These are phyloP conservation scores for Drosophila equinoxialis DNA, from an alignment of 1,140 invertebrate genomes.

Conservation along the genomic window DNA sequence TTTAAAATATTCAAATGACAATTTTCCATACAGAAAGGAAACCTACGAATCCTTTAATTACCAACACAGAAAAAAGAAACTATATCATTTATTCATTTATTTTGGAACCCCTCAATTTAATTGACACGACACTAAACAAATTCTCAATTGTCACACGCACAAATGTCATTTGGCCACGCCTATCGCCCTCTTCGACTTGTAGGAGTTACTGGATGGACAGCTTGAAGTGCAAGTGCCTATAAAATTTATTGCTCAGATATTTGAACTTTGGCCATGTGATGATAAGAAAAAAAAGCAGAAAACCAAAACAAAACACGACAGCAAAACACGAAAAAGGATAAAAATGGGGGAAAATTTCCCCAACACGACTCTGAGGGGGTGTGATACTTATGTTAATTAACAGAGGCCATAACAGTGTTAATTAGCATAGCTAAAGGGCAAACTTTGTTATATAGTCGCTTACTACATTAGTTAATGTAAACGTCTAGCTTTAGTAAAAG, in stretches of 20 bases:
- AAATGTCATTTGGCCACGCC: slow-evolving; percentile 68
- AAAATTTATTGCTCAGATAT: slow-evolving; percentile 12
- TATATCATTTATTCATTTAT: slow-evolving; percentile 73
- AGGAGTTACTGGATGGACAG: background rate
- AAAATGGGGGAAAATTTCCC: background rate
- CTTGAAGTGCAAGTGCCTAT: slow-evolving; percentile 10
- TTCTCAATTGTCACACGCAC: slow-evolving; percentile 64
- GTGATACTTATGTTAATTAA: background rate
- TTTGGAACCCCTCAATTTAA: slow-evolving; percentile 53
- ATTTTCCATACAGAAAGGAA: slow-evolving; percentile 37
- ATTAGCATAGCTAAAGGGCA: background rate
- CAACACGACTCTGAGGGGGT: background rate
- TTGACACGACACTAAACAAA: slow-evolving; percentile 49
- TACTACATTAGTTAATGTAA: slow-evolving; percentile 1
- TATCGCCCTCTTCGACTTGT: background rate
- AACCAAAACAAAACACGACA: slow-evolving; percentile 2
- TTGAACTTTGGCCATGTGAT: slow-evolving; percentile 15
- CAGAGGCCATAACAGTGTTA: slow-evolving; percentile 3
- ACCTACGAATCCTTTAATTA: slow-evolving; percentile 9
- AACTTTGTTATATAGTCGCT: background rate
- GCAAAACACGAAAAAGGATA: background rate
- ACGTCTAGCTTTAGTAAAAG: background rate
- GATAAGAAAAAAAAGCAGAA: slow-evolving; percentile 7
- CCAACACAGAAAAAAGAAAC: slow-evolving; percentile 15
- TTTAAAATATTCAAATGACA: slow-evolving; percentile 77